Conservation (phyloP, 2,113 vertebrate species). For the Myotis lucifugus region DNA sequence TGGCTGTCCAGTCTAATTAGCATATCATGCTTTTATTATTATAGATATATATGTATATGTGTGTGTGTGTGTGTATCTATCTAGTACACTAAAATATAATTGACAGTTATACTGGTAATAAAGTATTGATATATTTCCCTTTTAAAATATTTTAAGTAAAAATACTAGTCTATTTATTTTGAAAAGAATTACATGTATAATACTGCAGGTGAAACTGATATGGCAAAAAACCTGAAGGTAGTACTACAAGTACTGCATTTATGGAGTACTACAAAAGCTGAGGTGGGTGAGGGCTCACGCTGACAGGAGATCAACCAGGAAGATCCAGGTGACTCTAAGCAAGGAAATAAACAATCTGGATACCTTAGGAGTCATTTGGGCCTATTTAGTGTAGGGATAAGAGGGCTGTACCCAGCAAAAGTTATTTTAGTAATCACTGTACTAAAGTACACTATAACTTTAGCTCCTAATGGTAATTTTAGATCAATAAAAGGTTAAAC, state of each 20-base stretch:
- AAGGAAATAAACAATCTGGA: background rate
- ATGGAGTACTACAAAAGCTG: background rate
- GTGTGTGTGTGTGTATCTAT: no score
- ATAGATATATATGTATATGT: background rate
- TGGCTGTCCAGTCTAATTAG: no score
- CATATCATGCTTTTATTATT: no score
- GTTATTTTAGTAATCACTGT: background rate
- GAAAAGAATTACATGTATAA: background rate
- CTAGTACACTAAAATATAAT: conserved; percentile 24
- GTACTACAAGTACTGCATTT: background rate
- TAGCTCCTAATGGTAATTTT: background rate
- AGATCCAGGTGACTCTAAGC: background rate
- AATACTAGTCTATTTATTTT: background rate
- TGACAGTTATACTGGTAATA: background rate
- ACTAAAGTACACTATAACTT: background rate
- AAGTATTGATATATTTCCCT: background rate
- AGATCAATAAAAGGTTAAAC: background rate
- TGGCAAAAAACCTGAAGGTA: background rate
- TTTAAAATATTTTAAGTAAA: conserved; percentile 31
- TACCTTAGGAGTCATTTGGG: background rate
- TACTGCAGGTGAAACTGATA: background rate
- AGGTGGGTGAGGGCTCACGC: background rate
- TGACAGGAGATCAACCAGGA: background rate
- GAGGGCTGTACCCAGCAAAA: background rate
- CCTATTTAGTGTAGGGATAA: background rate